These are phyloP conservation scores for Monopis laevigella DNA, from an alignment of 2,888 invertebrate species.

Conservation along the genomic window DNA sequence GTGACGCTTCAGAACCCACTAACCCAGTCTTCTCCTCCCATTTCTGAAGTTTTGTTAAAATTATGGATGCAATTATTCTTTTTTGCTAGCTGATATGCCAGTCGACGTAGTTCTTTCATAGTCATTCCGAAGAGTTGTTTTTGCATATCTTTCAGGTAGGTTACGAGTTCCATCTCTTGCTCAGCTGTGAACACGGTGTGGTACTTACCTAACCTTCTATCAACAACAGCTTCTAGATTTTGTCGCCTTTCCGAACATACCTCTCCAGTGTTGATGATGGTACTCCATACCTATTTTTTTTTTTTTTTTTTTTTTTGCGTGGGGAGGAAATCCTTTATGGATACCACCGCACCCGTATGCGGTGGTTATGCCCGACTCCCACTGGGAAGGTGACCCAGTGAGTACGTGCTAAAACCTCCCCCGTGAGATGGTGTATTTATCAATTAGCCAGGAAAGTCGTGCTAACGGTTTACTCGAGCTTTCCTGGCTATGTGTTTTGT, in stretches of 20 bases:
- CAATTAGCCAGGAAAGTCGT: too few relatives aligned
- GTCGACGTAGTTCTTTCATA: constrained; percentile 2
- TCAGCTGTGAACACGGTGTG: not conserved
- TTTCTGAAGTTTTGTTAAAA: constrained; percentile 18
- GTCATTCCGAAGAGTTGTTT: constrained; percentile 7
- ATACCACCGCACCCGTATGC: too few relatives aligned
- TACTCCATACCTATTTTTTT: not conserved
- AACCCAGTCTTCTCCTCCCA: constrained; percentile 16
- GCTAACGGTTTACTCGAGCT: too few relatives aligned
- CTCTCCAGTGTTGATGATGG: not conserved
- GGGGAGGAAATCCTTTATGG: too few relatives aligned
- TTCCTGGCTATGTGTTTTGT: too few relatives aligned
- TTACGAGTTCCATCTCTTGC: constrained; percentile 3
- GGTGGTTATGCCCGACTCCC: too few relatives aligned
- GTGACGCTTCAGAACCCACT: constrained; percentile 19
- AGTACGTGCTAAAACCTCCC: too few relatives aligned
- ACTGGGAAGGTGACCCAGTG: too few relatives aligned
- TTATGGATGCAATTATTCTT: too few relatives aligned
- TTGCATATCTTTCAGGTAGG: constrained; percentile 7
- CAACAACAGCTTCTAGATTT: not conserved
- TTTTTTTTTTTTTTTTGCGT: too few relatives aligned
- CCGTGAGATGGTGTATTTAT: too few relatives aligned
- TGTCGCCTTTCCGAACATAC: not conserved
- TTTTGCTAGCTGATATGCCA: constrained; percentile 11
- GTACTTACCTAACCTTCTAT: constrained; percentile 1